Conservation (phyloP, 2,888 invertebrate species). For the Seira ritae region DNA sequence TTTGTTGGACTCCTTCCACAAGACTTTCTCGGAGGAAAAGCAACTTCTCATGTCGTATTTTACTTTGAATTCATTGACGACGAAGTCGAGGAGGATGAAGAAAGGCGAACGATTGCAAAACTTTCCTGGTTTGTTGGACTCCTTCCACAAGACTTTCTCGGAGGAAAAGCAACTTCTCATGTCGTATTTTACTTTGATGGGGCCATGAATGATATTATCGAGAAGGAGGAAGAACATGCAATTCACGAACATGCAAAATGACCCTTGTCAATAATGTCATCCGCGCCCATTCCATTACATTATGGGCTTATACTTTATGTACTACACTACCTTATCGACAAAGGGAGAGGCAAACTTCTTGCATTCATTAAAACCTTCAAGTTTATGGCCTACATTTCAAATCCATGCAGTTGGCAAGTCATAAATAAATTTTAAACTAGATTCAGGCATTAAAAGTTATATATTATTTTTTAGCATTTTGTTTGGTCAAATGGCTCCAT, state of each 20-base stretch:
- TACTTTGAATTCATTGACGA: constrained; percentile 1
- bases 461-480: not conserved
- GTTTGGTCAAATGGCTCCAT: not conserved
- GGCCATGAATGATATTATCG: not conserved
- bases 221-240: not conserved
- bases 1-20: not conserved
- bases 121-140: not conserved
- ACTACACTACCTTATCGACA: too few relatives aligned
- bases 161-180: not conserved
- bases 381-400: not conserved
- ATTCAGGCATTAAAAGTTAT: not conserved
- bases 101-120: not conserved
- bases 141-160: not conserved
- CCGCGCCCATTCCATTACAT: not conserved
- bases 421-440: not conserved
- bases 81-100: not conserved
- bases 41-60: not conserved
- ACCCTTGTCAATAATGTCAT: constrained; percentile 11
- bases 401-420: not conserved
- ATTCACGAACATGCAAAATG: not conserved
- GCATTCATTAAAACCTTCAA: not conserved
- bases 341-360: not conserved
- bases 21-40: too few relatives aligned
- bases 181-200: not conserved
- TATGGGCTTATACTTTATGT: too few relatives aligned